Conservation (phyloP, 2,113 vertebrate genomes). For the Alaudala cheleensis region DNA sequence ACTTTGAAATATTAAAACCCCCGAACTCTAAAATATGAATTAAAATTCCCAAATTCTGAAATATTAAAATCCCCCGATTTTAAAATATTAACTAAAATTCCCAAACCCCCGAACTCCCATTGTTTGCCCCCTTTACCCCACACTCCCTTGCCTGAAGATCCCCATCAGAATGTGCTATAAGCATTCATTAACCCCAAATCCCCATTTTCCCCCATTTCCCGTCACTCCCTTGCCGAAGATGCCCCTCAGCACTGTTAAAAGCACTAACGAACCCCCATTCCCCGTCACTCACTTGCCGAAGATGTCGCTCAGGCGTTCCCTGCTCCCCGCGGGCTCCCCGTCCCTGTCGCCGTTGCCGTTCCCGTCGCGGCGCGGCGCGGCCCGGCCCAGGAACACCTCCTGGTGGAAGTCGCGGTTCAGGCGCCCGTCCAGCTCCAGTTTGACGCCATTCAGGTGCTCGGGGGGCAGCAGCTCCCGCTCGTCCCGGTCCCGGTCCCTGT, state of each 20-base stretch:
- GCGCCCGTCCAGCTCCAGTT: slow-evolving; percentile 92
- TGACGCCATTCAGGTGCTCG: slow-evolving; percentile 91
- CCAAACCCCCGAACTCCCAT: too few species aligned
- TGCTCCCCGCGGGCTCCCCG: too few species aligned
- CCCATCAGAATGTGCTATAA: too few species aligned
- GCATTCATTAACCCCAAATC: too few species aligned
- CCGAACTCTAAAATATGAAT: too few species aligned
- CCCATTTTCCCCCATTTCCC: neutral
- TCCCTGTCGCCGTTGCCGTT: slow-evolving; percentile 52
- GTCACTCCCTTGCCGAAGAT: neutral
- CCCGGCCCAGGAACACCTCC: slow-evolving; percentile 95
- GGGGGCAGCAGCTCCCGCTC: slow-evolving; percentile 92
- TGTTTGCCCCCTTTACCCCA: too few species aligned
- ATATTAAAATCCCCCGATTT: neutral
- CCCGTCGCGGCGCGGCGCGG: slow-evolving; percentile 90
- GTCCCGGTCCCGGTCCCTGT: slow-evolving; percentile 73
- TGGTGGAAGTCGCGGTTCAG: slow-evolving; percentile 96
- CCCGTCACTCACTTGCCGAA: too few species aligned
- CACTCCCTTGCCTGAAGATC: too few species aligned
- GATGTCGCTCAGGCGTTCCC: too few species aligned
- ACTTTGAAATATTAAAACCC: neutral
- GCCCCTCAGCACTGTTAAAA: neutral
- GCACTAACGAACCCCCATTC: too few species aligned
- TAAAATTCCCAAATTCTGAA: neutral
- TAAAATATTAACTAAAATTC: too few species aligned